Evolutionary conservation across 2,113 vertebrate species (phyloP).

Genomic region (Brienomyrus longianalis): DNA sequence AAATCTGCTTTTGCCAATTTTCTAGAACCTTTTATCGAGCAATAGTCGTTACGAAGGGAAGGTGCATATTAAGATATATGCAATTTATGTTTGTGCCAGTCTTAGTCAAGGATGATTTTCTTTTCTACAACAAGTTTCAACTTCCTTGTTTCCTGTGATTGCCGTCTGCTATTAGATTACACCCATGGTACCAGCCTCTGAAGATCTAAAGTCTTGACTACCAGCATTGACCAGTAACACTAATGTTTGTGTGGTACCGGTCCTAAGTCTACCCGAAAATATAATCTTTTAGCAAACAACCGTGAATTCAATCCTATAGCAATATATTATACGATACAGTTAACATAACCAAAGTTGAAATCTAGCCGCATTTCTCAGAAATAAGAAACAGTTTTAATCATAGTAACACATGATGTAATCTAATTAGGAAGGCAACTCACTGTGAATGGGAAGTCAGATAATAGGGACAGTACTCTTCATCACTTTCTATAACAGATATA

Average conservation of each 20-base stretch:
- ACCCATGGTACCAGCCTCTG: constrained; percentile 53
- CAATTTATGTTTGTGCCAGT: constrained; percentile 92
- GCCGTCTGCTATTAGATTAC: constrained; percentile 75
- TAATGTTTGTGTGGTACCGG: constrained; percentile 17
- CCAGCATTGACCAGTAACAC: constrained; percentile 22
- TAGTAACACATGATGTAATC: constrained; percentile 79
- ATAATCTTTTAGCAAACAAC: background rate
- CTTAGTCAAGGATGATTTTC: constrained; percentile 66
- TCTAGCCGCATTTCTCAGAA: constrained; percentile 46
- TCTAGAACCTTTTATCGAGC: constrained; percentile 81
- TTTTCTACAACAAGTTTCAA: constrained; percentile 64
- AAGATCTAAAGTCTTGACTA: constrained; percentile 25
- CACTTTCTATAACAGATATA: constrained; percentile 81
- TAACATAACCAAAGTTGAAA: constrained; percentile 63
- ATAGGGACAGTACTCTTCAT: constrained; percentile 76
- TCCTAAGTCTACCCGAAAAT: background rate
- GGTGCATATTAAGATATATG: constrained; percentile 89
- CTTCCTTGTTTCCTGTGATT: constrained; percentile 63
- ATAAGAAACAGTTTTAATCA: constrained; percentile 65
- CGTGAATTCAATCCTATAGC: constrained; percentile 41
- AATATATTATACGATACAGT: constrained; percentile 52
- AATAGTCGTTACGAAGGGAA: constrained; percentile 81
- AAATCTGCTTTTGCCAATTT: constrained; percentile 62
- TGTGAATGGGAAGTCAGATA: constrained; percentile 71
- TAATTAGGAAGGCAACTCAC: constrained; percentile 74